Evolutionary conservation across 2,797 vertebrate species (phyloP).

Genomic region (Moxostoma hubbsi): DNA sequence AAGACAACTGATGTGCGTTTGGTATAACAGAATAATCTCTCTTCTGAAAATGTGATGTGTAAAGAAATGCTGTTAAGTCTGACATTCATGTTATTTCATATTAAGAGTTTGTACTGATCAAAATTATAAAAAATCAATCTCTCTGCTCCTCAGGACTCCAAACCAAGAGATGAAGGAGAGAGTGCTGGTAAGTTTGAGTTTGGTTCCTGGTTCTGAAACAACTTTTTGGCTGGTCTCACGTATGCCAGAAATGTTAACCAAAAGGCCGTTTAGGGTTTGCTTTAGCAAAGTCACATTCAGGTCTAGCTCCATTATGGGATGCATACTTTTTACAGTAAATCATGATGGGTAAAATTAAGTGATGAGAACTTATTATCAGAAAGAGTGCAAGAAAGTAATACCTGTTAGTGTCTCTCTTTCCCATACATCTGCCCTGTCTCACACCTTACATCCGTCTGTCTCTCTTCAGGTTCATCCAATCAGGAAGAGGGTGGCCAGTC

Average conservation of each 20-base stretch:
- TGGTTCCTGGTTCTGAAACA: neutral
- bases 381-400: no score
- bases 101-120: neutral
- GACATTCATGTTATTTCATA: neutral
- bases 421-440: neutral
- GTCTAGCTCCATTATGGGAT: no score
- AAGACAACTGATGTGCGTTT: slow-evolving; percentile 11
- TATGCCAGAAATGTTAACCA: no score
- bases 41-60: neutral
- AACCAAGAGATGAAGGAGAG: slow-evolving; percentile 61
- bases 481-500: slow-evolving; percentile 78
- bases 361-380: no score
- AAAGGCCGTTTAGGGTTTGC: no score
- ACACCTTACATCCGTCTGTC: no score
- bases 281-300: no score
- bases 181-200: slow-evolving; percentile 64
- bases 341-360: no score
- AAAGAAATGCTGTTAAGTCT: no score
- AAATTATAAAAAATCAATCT: neutral
- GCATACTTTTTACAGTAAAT: no score
- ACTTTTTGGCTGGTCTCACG: no score
- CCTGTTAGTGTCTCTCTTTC: neutral
- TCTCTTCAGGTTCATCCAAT: slow-evolving; percentile 60
- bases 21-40: neutral
- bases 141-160: slow-evolving; percentile 62